These are phyloP conservation scores for Coregonus sp. DNA, from an alignment of 2,797 vertebrate species.

Conservation along the genomic window DNA sequence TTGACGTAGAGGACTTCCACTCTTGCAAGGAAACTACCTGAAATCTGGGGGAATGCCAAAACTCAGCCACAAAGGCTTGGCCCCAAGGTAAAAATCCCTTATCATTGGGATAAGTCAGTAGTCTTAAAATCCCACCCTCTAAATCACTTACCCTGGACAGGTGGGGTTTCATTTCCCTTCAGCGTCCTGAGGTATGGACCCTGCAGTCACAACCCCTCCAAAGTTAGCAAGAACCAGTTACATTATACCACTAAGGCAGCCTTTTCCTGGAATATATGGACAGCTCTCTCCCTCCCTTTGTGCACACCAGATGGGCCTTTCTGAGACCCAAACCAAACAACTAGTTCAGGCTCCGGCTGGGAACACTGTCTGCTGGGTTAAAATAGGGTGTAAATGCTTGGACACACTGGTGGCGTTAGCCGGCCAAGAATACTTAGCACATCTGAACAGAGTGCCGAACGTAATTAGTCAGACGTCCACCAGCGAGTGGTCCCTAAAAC, in stretches of 20 bases:
- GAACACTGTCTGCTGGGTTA: not conserved
- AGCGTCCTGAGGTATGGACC: too few relatives aligned
- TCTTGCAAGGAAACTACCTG: not conserved
- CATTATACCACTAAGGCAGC: not conserved
- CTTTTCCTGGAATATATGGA: not conserved
- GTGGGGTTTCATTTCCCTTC: too few relatives aligned
- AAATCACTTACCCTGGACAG: too few relatives aligned
- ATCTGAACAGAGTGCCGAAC: too few relatives aligned
- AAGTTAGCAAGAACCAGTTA: not conserved
- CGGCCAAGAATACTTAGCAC: too few relatives aligned
- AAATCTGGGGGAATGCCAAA: not conserved
- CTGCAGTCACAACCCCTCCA: not conserved
- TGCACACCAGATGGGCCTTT: not conserved
- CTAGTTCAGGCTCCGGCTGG: not conserved
- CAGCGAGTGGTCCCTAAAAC: too few relatives aligned
- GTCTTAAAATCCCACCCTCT: too few relatives aligned
- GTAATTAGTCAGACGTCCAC: too few relatives aligned
- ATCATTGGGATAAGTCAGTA: not conserved
- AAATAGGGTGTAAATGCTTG: not conserved
- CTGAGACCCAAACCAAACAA: too few relatives aligned
- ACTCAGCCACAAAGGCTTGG: not conserved
- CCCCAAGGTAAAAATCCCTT: not conserved
- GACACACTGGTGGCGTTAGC: too few relatives aligned
- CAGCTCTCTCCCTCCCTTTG: not conserved
- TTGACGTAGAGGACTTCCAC: too few relatives aligned